Evolutionary conservation across 2,113 vertebrate genomes (phyloP), one percentile per base, ranked within the genome.

Genomic region (Tonatia bakeri): DNA sequence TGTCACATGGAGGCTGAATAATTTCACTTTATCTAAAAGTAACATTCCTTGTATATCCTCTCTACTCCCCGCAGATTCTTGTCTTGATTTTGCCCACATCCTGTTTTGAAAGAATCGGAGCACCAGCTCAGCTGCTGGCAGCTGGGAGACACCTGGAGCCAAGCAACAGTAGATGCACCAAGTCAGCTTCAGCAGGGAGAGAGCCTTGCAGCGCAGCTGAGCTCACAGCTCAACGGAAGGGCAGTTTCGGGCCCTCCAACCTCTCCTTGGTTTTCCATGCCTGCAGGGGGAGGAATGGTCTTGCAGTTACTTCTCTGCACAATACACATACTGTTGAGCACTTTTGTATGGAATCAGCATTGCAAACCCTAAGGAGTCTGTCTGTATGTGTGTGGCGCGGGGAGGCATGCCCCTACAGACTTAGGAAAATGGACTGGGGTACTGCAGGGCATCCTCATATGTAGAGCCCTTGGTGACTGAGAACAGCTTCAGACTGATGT

Each of bases 1-100:
- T 50, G 65, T 92, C 85, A 92, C 16, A 0, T 10, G 81, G 24
- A 75, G 15, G 43, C 14, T 47, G 33, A 84, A 40, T 67, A 12
- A 26, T 56, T 94, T 64, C 15, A 72, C 90, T 93, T 95, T 33
- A 80, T 90, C 43, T 40, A 17, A 7, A 31, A n/a, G 28, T 83
- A 70, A 47, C 87, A 81, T 93, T 94, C 80, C 61, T 91, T 17
- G 7, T 45, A 5, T 14, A 59, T 72, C 36, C 56, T 73, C 17
- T 47, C 65, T 89, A 12, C 13, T 22, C 7, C 33, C 17, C 82
- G 45, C 72, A 73, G 92, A 87, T 2, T 67, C 16, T 77, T 7
- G 47, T 69, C 76, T 43, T 6, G 14, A 54, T 72, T 69, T 93
- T 26, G 64, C 83, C 19, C 12, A 22, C 61, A 87, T 28, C 7